Percentiles rank a stretch among this genome's conserved stretches.
Conservation (phyloP, 2,888 invertebrate genomes). For the Podotricha telesiphe region DNA sequence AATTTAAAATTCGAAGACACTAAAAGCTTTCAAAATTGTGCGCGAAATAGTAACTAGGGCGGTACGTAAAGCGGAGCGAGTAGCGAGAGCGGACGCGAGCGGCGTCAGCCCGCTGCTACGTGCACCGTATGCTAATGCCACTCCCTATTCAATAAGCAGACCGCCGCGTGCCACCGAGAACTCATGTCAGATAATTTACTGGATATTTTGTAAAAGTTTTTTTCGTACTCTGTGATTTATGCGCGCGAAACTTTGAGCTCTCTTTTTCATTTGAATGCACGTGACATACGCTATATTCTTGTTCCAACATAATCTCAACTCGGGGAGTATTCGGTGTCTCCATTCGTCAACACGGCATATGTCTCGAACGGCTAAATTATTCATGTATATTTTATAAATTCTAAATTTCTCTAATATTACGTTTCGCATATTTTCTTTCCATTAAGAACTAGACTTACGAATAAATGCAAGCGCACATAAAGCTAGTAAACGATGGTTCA, state of each 20-base stretch:
- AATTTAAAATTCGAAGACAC: slow-evolving; percentile 43
- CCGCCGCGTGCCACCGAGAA: slow-evolving; percentile 81
- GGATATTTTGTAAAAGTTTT: slow-evolving; percentile 84
- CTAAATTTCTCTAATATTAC: slow-evolving; percentile 60
- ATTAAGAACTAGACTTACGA: background rate
- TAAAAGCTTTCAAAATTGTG: slow-evolving; percentile 42
- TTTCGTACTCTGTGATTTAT: slow-evolving; percentile 83
- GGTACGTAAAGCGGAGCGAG: slow-evolving; percentile 37
- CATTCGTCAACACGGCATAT: slow-evolving; percentile 76
- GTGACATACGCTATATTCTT: slow-evolving; percentile 83
- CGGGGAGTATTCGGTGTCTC: slow-evolving; percentile 68
- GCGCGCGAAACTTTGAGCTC: slow-evolving; percentile 81
- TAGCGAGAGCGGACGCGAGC: slow-evolving; percentile 40
- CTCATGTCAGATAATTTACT: slow-evolving; percentile 84
- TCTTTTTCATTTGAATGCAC: slow-evolving; percentile 83
- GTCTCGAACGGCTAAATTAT: slow-evolving; percentile 78
- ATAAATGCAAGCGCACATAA: background rate
- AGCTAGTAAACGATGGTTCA: slow-evolving; percentile 68
- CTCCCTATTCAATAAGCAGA: slow-evolving; percentile 83
- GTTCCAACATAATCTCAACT: slow-evolving; percentile 76
- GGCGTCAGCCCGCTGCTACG: slow-evolving; percentile 68
- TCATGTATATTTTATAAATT: slow-evolving; percentile 80
- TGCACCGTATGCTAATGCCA: slow-evolving; percentile 80
- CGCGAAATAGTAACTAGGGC: slow-evolving; percentile 39
- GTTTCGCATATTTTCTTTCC: background rate